A percentile compares a stretch with the other conserved stretches of the same genome.
These are phyloP conservation scores for Parnassius mnemosyne DNA, from an alignment of 2,888 invertebrate species.

Conservation along the genomic window DNA sequence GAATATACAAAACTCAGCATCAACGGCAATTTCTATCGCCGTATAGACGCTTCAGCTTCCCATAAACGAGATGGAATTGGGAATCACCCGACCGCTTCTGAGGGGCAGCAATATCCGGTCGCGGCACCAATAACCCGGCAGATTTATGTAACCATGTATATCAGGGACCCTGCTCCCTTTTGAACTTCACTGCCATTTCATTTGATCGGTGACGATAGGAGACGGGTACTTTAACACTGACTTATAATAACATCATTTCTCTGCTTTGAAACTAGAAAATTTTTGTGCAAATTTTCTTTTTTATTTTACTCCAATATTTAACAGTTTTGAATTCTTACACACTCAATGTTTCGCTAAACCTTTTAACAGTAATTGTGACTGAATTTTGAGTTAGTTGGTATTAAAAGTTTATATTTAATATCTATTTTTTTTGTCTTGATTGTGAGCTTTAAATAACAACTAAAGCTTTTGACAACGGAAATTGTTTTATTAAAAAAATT, in stretches of 20 bases:
- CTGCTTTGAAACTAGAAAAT: too few relatives aligned
- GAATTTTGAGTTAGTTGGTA: too few relatives aligned
- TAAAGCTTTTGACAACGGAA: too few relatives aligned
- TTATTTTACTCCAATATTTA: too few relatives aligned
- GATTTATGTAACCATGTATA: conserved; percentile 34
- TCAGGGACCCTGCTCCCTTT: conserved; percentile 24
- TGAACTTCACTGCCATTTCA: conserved; percentile 14
- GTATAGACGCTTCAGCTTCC: conserved; percentile 14
- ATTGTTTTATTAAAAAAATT: too few relatives aligned
- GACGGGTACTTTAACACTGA: conserved; percentile 5
- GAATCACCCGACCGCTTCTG: conserved; percentile 17
- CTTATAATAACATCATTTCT: not conserved
- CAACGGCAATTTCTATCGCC: conserved; percentile 12
- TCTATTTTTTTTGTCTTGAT: too few relatives aligned
- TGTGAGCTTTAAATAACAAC: too few relatives aligned
- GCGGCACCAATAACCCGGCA: conserved; percentile 18
- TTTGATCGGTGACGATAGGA: conserved; percentile 18
- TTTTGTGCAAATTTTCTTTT: too few relatives aligned
- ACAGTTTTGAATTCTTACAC: too few relatives aligned
- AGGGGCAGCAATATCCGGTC: conserved; percentile 24
- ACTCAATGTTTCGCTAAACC: too few relatives aligned
- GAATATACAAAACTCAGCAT: conserved; percentile 12
- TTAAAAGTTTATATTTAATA: too few relatives aligned
- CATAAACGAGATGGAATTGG: conserved; percentile 18
- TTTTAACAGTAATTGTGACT: too few relatives aligned